Base-by-base conservation (phyloP, 2,113 vertebrate species). In the Indri indri region DNA sequence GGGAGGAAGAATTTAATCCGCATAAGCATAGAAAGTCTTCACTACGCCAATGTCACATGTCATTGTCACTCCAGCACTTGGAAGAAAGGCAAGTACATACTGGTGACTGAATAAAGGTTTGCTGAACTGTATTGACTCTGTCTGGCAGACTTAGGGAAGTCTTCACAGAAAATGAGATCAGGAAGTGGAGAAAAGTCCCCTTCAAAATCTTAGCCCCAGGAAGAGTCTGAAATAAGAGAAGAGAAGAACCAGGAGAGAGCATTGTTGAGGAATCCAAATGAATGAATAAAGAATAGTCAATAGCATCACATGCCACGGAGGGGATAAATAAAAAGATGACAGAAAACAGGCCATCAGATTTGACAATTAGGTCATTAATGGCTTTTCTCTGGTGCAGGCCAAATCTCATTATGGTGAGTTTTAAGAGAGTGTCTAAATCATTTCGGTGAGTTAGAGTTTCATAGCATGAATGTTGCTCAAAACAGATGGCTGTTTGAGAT, bases 321-420 rank as follows among this genome's bases (percentile, higher is more conserved):
- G 71, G 90, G 74, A 82, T 96, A 94, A 97, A 88, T 88, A 95
- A 88, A 89, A 96, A 85, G 88, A 94, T 92, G 85, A 96, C 57
- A 92, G 90, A 97, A 94, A 94, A 77, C 93, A 95, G 91, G 61
- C 91, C 85, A 95, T 93, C 85, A 59, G 81, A 63, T 90, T 61
- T 96, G 50, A 96, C 94, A 96, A 90, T 95, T 91, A 91, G 88
- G 81, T 96, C 93, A 82, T 95, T 95, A 96, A 96, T 95, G 95
- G 86, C 85, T 95, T 88, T 96, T 92, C 95, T 88, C 94, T 98
- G 95, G 71, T 80, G 50, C 79, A 77, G 70, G 88, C 88, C 92
- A 97, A 97, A 97, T 96, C 94, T 95, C 88, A 96, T 95, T 97
- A 95, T 74, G 73, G 77, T 77, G 87, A 92, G 91, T 82, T 97